phyloP scores from a whole-genome alignment of 2,113 vertebrate species.

The Paradisaea rubra region DNA sequence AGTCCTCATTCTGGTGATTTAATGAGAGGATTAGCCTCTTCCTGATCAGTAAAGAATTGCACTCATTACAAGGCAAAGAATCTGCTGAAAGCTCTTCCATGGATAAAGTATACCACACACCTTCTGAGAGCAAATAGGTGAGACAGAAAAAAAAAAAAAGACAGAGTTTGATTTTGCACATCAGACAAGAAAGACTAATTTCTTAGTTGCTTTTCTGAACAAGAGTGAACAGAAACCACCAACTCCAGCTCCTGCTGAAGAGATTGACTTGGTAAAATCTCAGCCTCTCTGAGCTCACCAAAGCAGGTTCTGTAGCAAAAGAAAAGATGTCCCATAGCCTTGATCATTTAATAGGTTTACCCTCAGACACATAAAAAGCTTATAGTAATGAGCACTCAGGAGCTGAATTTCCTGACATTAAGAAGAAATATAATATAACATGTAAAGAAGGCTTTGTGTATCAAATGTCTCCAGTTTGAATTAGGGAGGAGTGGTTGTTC shows the following conservation, averaged over 20 bases:
- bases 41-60: background rate
- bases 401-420: background rate
- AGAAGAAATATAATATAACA: background rate
- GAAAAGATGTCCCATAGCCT: background rate
- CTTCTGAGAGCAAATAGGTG: background rate
- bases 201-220: background rate
- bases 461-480: background rate
- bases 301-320: background rate
- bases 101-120: background rate
- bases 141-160: background rate
- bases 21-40: constrained; percentile 11
- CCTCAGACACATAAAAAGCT: background rate
- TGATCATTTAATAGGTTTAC: background rate
- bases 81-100: background rate
- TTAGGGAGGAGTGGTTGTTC: background rate
- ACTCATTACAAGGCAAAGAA: background rate
- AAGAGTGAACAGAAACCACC: background rate
- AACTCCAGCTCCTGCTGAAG: background rate
- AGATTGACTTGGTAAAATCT: background rate
- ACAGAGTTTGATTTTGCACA: background rate
- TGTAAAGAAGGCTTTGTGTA: background rate
- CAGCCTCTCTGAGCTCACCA: background rate
- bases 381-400: background rate
- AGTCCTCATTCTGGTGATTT: background rate
- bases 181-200: background rate